Percentiles rank a stretch among this genome's conserved stretches.
Conservation (phyloP, 2,113 vertebrate species). For the Notiomystis cincta region DNA sequence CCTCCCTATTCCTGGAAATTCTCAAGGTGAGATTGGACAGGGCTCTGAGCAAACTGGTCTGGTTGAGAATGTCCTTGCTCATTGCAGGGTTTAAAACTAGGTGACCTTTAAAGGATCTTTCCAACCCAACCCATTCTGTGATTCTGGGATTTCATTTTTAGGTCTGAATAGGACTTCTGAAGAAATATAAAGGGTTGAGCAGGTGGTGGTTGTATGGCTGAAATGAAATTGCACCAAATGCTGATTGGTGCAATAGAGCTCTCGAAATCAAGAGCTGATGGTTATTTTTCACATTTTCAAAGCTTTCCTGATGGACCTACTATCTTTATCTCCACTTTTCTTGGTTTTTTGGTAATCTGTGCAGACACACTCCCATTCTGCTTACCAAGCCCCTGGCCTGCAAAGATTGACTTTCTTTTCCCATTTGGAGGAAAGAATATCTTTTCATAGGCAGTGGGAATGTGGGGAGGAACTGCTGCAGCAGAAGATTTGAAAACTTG, state of each 20-base stretch:
- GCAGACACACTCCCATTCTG: background rate
- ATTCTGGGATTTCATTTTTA: background rate
- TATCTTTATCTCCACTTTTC: background rate
- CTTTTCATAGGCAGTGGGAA: background rate
- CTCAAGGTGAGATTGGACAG: background rate
- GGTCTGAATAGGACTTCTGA: background rate
- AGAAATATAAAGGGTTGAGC: background rate
- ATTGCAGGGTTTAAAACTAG: background rate
- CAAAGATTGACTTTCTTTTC: background rate
- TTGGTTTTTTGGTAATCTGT: background rate
- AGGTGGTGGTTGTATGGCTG: background rate
- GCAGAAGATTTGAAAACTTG: background rate
- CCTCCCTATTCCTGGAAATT: background rate
- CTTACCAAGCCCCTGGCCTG: background rate
- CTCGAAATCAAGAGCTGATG: background rate
- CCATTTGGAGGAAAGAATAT: background rate
- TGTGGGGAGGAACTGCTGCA: background rate
- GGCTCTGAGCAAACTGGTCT: background rate
- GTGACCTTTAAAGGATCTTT: background rate
- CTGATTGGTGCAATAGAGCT: background rate
- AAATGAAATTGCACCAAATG: background rate
- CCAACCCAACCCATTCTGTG: background rate
- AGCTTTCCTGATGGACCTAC: background rate
- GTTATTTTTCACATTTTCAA: background rate
- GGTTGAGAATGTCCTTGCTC: background rate